phyloP scores from a whole-genome alignment of 2,888 invertebrate genomes.

The Plutella xylostella region DNA sequence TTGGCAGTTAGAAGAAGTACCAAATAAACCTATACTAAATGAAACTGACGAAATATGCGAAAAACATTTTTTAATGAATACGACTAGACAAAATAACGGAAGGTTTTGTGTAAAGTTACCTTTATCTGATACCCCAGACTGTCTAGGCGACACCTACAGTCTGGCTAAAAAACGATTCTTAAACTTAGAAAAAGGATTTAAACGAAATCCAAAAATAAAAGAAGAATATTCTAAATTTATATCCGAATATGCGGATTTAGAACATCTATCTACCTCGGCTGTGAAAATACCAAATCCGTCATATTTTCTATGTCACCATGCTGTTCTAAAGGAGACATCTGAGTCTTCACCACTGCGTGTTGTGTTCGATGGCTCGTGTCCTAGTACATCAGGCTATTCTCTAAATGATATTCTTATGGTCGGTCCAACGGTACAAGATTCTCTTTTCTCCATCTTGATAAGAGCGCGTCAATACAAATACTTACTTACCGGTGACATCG shows the following conservation, averaged over 20 bases:
- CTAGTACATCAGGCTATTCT: conserved; percentile 17
- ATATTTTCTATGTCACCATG: too few species aligned
- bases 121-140: neutral
- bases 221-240: conserved; percentile 10
- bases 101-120: neutral
- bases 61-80: neutral
- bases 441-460: conserved; percentile 6
- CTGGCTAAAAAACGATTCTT: neutral
- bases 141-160: neutral
- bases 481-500: conserved; percentile 4
- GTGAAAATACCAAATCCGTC: too few species aligned
- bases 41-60: neutral
- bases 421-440: conserved; percentile 9
- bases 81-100: neutral
- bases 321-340: conserved; percentile 13
- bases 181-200: neutral
- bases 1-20: neutral
- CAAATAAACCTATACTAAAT: neutral
- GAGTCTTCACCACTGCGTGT: conserved; percentile 20
- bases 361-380: conserved; percentile 20
- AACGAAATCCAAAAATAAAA: neutral
- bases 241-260: conserved; percentile 13
- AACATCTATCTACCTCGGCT: too few species aligned
- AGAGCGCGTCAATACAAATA: conserved; percentile 4
- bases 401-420: conserved; percentile 7